Percentiles rank a stretch among this genome's conserved stretches.
phyloP scores from a whole-genome alignment of 2,888 invertebrate species.

The Drosophila macrothrix region DNA sequence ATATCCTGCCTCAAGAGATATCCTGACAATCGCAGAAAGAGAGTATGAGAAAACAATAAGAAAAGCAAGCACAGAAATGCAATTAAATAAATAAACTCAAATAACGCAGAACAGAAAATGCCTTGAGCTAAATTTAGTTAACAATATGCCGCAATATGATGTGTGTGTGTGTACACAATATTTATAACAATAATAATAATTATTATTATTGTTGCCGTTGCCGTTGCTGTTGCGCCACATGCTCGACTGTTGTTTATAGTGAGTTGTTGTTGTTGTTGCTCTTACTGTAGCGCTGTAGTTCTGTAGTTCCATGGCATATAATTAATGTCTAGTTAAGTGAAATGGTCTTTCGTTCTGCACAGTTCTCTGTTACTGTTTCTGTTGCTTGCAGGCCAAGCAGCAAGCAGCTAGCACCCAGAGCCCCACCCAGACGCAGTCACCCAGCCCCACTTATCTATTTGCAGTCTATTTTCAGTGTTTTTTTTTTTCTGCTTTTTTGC shows the following conservation, averaged over 20 bases:
- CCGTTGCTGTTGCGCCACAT: slow-evolving; percentile 26
- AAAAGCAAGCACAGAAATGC: neutral
- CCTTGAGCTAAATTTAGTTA: slow-evolving; percentile 72
- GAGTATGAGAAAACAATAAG: neutral
- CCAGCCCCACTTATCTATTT: neutral
- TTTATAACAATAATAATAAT: slow-evolving; percentile 54
- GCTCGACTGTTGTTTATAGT: slow-evolving; percentile 1
- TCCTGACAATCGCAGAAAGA: neutral
- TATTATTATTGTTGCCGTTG: slow-evolving; percentile 1
- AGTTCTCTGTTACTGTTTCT: slow-evolving; percentile 11
- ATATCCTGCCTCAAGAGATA: neutral
- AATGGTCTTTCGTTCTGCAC: slow-evolving; percentile 62
- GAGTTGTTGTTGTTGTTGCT: neutral
- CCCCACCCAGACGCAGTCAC: neutral
- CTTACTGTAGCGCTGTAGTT: neutral
- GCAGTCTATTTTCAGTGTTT: slow-evolving; percentile 10
- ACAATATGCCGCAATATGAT: slow-evolving; percentile 47
- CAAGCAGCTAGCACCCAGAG: too few species aligned
- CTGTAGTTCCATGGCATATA: slow-evolving; percentile 49
- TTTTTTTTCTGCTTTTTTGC: slow-evolving; percentile 13
- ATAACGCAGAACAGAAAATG: slow-evolving; percentile 29
- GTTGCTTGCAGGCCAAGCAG: slow-evolving; percentile 8
- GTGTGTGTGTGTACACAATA: slow-evolving; percentile 24
- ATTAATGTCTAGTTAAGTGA: slow-evolving; percentile 79
- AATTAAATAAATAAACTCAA: slow-evolving; percentile 30